These are phyloP conservation scores for Globodera rostochiensis DNA, from an alignment of 1,140 invertebrate species.

Conservation along the genomic window DNA sequence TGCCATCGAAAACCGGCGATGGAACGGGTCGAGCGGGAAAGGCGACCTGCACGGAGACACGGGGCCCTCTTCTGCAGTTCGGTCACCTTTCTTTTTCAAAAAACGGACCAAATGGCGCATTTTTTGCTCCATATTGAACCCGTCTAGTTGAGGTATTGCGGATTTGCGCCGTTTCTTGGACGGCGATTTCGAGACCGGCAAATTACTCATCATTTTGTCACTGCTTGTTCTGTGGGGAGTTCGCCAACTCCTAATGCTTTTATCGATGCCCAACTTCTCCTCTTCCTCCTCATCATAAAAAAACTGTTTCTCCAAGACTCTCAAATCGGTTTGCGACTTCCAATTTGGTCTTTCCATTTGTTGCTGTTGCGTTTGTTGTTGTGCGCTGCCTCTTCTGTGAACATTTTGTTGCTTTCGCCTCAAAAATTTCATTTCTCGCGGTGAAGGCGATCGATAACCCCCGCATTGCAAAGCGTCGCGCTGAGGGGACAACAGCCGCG, in stretches of 20 bases:
- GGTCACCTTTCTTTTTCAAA: conserved; percentile 1
- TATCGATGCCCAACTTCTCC: not conserved
- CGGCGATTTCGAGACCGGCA: not conserved
- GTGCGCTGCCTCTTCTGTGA: not conserved
- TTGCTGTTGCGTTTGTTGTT: not conserved
- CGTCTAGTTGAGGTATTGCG: not conserved
- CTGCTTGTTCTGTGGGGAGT: not conserved
- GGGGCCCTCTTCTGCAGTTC: not conserved
- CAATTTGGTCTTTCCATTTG: not conserved
- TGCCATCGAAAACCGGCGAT: not conserved
- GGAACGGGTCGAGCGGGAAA: not conserved
- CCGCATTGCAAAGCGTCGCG: not conserved
- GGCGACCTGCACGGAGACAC: not conserved
- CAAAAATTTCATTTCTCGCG: not conserved
- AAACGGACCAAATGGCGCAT: not conserved
- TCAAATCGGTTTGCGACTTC: conserved; percentile 1
- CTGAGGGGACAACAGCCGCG: not conserved
- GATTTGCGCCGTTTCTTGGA: conserved; percentile 1
- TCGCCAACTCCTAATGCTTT: not conserved
- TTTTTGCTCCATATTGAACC: not conserved
- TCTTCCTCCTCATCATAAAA: not conserved
- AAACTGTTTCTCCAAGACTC: not conserved
- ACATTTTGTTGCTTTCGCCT: conserved; percentile 7
- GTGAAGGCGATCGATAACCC: not conserved
- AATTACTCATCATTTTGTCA: not conserved